A percentile compares a stretch with the other conserved stretches of the same genome.
Conservation (phyloP, 2,797 vertebrate genomes). For the Agapornis canus region DNA sequence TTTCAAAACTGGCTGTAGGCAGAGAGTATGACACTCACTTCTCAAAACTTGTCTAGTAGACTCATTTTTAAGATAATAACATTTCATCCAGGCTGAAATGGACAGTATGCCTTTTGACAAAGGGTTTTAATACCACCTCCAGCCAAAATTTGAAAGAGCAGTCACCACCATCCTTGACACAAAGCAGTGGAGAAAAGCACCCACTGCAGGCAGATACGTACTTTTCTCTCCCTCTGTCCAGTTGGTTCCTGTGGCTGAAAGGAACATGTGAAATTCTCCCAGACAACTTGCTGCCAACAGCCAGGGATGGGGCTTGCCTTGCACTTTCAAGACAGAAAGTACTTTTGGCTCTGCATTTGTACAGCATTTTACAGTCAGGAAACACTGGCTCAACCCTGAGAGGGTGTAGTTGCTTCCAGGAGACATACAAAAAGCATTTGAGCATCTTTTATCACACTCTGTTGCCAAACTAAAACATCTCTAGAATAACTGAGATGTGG, state of each 20-base stretch:
- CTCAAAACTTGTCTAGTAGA: background rate
- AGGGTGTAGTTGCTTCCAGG: background rate
- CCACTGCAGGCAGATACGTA: background rate
- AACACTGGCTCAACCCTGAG: background rate
- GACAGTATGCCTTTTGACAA: background rate
- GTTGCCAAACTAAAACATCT: background rate
- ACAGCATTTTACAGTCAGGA: background rate
- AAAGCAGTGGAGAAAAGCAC: background rate
- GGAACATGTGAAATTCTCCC: background rate
- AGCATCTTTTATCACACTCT: background rate
- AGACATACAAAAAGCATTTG: background rate
- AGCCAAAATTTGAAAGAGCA: background rate
- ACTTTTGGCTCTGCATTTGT: background rate
- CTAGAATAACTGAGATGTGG: background rate
- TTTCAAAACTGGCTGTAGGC: background rate
- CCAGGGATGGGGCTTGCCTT: background rate
- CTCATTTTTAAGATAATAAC: background rate
- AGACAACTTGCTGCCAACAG: background rate
- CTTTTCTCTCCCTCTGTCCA: background rate
- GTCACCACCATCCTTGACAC: background rate
- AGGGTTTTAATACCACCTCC: background rate
- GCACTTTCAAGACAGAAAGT: rapidly evolving
- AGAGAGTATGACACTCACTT: background rate
- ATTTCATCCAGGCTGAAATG: background rate
- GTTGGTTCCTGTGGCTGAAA: background rate